phyloP scores from a whole-genome alignment of 2,888 invertebrate species.

The Gastrophysa polygoni region DNA sequence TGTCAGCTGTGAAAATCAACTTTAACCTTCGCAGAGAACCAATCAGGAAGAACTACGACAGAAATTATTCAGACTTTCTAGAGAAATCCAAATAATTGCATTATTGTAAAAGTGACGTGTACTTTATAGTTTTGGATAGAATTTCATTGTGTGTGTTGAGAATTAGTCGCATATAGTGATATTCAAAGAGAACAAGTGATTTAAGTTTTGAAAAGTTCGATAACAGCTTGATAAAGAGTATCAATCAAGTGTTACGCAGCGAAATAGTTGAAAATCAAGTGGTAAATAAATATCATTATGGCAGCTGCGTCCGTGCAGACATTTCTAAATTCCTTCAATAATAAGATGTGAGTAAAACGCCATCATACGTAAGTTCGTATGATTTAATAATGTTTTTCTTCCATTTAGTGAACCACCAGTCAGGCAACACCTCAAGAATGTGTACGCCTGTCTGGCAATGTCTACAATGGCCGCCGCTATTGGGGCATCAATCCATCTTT shows the following conservation, averaged over 20 bases:
- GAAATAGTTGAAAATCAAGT: conserved; percentile 33
- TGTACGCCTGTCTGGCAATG: conserved; percentile 89
- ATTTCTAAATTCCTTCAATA: conserved; percentile 73
- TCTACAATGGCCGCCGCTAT: conserved; percentile 81
- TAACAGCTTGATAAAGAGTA: not conserved
- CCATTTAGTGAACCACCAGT: conserved; percentile 83
- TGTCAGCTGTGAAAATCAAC: too few relatives aligned
- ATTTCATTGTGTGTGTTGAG: too few relatives aligned
- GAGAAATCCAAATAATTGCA: too few relatives aligned
- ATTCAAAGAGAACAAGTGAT: too few relatives aligned
- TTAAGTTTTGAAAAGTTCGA: too few relatives aligned
- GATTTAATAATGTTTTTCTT: conserved; percentile 5
- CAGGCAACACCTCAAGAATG: conserved; percentile 91
- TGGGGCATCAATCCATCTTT: conserved; percentile 84
- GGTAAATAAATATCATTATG: conserved; percentile 42
- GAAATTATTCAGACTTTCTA: too few relatives aligned
- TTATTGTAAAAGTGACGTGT: too few relatives aligned
- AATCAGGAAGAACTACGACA: too few relatives aligned
- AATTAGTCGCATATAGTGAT: too few relatives aligned
- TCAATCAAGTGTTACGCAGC: not conserved
- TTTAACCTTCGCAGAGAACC: too few relatives aligned
- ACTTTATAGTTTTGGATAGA: too few relatives aligned
- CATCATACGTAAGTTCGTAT: not conserved
- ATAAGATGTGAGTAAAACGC: conserved; percentile 68
- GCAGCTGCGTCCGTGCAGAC: conserved; percentile 66